Conservation (phyloP, 2,113 vertebrate genomes). For the Eretmochelys imbricata region DNA sequence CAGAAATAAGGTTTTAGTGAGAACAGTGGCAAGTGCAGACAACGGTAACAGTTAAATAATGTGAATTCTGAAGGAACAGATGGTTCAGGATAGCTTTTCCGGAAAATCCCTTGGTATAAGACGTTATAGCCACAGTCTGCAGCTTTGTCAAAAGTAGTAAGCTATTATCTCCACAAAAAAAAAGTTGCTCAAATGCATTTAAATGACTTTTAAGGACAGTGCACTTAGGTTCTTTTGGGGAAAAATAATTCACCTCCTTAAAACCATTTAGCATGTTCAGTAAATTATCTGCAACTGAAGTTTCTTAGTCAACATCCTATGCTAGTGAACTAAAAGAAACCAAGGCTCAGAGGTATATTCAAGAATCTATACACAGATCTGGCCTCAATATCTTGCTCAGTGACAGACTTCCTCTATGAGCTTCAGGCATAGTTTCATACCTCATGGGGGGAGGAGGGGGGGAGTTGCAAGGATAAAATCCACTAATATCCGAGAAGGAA, state of each 20-base stretch:
- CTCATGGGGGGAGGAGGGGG: neutral
- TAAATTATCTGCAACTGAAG: neutral
- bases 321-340: neutral
- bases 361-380: neutral
- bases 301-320: neutral
- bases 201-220: neutral
- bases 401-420: neutral
- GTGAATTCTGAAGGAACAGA: neutral
- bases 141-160: neutral
- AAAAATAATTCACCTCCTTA: neutral
- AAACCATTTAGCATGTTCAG: neutral
- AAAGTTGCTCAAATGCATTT: neutral
- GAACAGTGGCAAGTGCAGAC: neutral
- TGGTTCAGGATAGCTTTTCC: neutral
- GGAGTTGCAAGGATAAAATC: neutral
- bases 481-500: neutral
- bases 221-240: neutral
- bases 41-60: neutral
- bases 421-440: neutral
- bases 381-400: neutral
- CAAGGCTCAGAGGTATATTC: neutral
- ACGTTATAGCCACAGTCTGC: neutral
- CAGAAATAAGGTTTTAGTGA: neutral
- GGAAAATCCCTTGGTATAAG: neutral
- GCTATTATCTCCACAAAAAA: neutral